Conservation (phyloP, 2,888 invertebrate genomes). For the Tenthredo scrophulariae region DNA sequence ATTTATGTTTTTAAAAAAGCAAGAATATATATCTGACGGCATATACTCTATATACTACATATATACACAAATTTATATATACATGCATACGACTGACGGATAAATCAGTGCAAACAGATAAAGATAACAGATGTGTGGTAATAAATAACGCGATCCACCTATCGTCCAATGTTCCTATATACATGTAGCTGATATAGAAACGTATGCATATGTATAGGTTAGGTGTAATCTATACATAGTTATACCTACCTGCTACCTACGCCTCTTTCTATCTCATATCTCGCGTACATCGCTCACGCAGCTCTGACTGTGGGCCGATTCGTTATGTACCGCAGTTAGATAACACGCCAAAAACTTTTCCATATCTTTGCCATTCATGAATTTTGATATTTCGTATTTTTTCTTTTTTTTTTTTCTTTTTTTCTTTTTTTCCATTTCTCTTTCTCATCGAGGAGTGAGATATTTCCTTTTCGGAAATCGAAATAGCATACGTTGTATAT, state of each 20-base stretch:
- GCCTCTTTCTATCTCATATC: constrained; percentile 50
- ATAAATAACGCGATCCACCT: constrained; percentile 64
- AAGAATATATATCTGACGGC: not conserved
- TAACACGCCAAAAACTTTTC: not conserved
- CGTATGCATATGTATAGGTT: not conserved
- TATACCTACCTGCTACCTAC: not conserved
- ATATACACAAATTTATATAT: constrained; percentile 21
- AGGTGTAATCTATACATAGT: not conserved
- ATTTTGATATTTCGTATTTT: not conserved
- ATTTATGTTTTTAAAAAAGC: constrained; percentile 42
- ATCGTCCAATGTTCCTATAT: constrained; percentile 20
- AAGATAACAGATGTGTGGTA: constrained; percentile 64
- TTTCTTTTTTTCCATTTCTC: not conserved
- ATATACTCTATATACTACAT: not conserved
- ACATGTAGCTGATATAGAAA: not conserved
- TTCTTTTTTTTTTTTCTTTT: not conserved
- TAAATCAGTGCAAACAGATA: constrained; percentile 62
- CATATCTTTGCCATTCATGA: constrained; percentile 12
- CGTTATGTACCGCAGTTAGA: not conserved
- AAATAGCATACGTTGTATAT: not conserved
- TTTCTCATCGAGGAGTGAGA: not conserved
- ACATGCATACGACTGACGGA: constrained; percentile 58
- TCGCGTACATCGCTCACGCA: constrained; percentile 58
- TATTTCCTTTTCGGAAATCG: not conserved
- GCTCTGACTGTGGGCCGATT: constrained; percentile 11